These are phyloP conservation scores for Cyclopterus lumpus DNA, from an alignment of 2,797 vertebrate species.

Conservation along the genomic window DNA sequence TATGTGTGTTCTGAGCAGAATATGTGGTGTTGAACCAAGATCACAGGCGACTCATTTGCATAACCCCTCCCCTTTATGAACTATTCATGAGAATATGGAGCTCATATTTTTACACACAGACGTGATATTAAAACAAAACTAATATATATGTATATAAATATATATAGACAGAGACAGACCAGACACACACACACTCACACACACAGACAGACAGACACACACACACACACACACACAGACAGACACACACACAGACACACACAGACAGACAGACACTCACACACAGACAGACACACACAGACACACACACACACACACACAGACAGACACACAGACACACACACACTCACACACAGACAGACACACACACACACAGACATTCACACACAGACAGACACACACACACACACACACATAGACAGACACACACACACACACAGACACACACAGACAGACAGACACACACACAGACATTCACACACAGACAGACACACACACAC, in stretches of 20 bases:
- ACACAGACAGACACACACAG: background rate
- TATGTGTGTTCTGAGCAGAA: background rate
- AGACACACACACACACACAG: background rate
- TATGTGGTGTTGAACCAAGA: conserved; percentile 24
- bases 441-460: too few species aligned
- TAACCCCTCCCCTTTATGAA: conserved; percentile 45
- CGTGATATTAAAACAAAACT: background rate
- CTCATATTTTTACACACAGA: conserved; percentile 18
- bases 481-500: background rate
- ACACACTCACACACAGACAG: background rate
- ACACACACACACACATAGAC: background rate
- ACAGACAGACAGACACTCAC: too few species aligned
- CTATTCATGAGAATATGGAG: conserved; percentile 37
- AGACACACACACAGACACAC: background rate
- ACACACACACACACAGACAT: background rate
- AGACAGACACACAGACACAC: too few species aligned
- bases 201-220: background rate
- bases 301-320: background rate
- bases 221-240: background rate
- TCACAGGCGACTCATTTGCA: conserved; percentile 29
- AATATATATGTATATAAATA: background rate
- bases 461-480: background rate
- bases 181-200: background rate
- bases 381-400: background rate
- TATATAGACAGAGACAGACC: too few species aligned